Evolutionary conservation across 35 echinoderm and acorn worm species (phyloP).

Genomic region (Acanthaster planci): DNA sequence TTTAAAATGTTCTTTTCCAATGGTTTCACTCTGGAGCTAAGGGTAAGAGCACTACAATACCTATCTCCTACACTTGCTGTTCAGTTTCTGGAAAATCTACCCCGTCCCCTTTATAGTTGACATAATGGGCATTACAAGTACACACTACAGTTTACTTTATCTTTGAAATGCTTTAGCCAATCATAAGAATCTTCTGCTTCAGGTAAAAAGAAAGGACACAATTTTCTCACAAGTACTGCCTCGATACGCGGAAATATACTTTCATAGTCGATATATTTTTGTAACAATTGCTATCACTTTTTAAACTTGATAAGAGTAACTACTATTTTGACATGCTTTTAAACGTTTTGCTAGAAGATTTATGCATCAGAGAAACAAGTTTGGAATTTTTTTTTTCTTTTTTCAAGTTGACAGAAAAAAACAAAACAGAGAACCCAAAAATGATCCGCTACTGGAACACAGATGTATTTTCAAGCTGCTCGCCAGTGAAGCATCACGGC

Average conservation of each 20-base stretch:
- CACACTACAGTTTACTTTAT: neutral
- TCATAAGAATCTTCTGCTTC: neutral
- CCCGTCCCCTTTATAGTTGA: neutral
- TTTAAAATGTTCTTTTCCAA: neutral
- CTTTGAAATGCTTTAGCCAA: neutral
- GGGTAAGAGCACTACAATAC: neutral
- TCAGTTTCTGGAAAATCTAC: neutral
- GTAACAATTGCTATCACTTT: neutral
- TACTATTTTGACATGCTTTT: constrained; percentile 3
- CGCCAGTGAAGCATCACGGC: neutral
- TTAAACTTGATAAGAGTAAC: neutral
- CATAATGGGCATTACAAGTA: neutral
- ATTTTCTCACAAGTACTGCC: constrained; percentile 2
- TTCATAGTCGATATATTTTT: neutral
- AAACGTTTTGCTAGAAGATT: neutral
- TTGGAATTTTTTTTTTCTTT: neutral
- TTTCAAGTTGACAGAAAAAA: neutral
- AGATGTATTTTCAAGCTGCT: neutral
- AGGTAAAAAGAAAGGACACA: neutral
- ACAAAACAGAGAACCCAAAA: neutral
- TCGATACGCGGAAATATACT: neutral
- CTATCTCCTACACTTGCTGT: neutral
- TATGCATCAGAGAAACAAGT: neutral
- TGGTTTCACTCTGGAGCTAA: neutral
- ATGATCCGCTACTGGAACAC: neutral